phyloP scores from a whole-genome alignment of 1,140 invertebrate species.

The Hypothenemus hampei region DNA sequence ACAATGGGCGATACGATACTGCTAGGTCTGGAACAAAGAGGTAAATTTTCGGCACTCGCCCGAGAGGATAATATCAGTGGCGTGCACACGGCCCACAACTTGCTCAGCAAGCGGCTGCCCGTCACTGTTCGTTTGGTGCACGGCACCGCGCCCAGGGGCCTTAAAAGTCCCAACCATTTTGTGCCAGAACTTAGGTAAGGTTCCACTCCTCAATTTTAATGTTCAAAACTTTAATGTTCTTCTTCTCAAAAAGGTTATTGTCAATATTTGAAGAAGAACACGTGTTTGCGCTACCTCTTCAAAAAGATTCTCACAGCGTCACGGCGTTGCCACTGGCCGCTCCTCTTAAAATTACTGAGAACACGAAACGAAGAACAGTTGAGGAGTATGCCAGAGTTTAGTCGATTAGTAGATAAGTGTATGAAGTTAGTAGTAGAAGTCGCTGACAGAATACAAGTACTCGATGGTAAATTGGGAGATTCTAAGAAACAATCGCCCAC shows the following conservation, averaged over 20 bases:
- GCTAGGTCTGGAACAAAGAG: conserved; percentile 78
- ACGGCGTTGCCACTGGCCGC: conserved; percentile 79
- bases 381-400: conserved; percentile 73
- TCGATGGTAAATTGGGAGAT: conserved; percentile 72
- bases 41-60: conserved; percentile 84
- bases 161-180: conserved; percentile 74
- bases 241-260: conserved; percentile 43
- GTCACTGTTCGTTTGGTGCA: conserved; percentile 86
- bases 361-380: conserved; percentile 80
- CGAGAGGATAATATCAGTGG: conserved; percentile 89
- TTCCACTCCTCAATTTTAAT: not conserved
- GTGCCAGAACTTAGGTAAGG: conserved; percentile 68
- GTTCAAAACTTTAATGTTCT: not conserved
- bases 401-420: conserved; percentile 72
- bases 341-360: conserved; percentile 76
- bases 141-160: conserved; percentile 72
- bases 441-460: conserved; percentile 74
- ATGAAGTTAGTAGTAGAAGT: conserved; percentile 74
- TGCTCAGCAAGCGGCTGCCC: conserved; percentile 82
- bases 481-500: conserved; percentile 49
- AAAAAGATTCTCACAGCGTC: conserved; percentile 70
- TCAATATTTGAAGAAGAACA: conserved; percentile 81
- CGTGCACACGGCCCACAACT: conserved; percentile 80
- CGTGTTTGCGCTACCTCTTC: conserved; percentile 77
- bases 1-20: conserved; percentile 77